Evolutionary conservation across 1,140 invertebrate genomes (phyloP).

Genomic region (Hormaphis cornu): DNA sequence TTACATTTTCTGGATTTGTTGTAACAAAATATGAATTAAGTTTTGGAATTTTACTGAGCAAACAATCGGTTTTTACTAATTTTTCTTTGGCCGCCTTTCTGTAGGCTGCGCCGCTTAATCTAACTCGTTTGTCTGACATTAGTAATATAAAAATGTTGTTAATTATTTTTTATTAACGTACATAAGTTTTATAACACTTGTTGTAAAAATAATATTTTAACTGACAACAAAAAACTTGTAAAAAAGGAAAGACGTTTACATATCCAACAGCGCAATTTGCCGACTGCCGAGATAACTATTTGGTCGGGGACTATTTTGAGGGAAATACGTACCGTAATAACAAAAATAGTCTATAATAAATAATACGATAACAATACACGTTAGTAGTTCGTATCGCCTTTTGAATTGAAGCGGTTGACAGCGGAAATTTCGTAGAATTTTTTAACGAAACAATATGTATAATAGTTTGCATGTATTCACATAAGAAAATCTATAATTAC

Average conservation of each 20-base stretch:
- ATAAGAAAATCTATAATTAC: not conserved
- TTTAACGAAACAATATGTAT: not conserved
- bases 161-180: not conserved
- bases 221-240: not conserved
- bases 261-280: not conserved
- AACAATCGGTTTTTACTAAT: not conserved
- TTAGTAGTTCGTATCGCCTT: too few species aligned
- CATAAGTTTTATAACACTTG: not conserved
- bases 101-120: not conserved
- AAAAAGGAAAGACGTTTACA: not conserved
- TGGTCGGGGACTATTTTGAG: too few species aligned
- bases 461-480: not conserved
- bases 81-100: constrained; percentile 4
- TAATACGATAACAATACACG: too few species aligned
- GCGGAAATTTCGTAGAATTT: not conserved
- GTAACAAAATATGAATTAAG: constrained; percentile 5
- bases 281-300: too few species aligned
- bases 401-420: too few species aligned
- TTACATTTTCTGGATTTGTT: not conserved
- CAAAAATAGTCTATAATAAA: too few species aligned
- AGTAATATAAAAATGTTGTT: not conserved
- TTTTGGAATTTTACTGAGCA: constrained; percentile 3
- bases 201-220: not conserved
- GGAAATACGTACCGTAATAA: too few species aligned
- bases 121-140: not conserved